A percentile compares a stretch with the other conserved stretches of the same genome.
Conservation (phyloP, 2,888 invertebrate species). For the Anticlea derivata region DNA sequence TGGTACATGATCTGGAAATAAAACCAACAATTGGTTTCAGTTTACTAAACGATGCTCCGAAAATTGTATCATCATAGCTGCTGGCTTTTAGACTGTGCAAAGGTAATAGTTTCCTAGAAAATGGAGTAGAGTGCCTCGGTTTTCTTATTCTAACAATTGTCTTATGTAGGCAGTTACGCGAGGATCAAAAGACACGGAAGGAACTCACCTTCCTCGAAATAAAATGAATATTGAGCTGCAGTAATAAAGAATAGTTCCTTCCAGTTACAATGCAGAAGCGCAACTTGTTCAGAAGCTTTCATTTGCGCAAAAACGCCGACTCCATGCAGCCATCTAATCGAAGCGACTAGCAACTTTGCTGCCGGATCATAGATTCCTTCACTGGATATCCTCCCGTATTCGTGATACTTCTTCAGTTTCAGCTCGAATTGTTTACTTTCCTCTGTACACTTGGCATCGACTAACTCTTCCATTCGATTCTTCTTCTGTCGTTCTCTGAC, state of each 20-base stretch:
- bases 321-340: slow-evolving; percentile 91
- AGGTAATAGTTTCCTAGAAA: no score
- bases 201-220: slow-evolving; percentile 87
- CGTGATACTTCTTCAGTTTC: slow-evolving; percentile 33
- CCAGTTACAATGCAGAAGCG: slow-evolving; percentile 91
- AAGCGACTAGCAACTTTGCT: slow-evolving; percentile 89
- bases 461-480: slow-evolving; percentile 26
- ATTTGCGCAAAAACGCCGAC: slow-evolving; percentile 90
- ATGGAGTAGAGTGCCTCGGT: no score
- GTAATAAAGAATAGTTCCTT: slow-evolving; percentile 92
- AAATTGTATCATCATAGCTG: no score
- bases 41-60: background rate
- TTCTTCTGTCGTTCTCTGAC: slow-evolving; percentile 39
- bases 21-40: background rate
- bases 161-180: no score
- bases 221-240: slow-evolving; percentile 91
- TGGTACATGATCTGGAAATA: slow-evolving; percentile 69
- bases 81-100: no score
- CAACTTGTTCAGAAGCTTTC: slow-evolving; percentile 86
- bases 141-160: no score
- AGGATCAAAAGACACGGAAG: no score
- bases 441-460: slow-evolving; percentile 39
- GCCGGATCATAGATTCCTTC: slow-evolving; percentile 85
- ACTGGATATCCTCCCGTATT: slow-evolving; percentile 73
- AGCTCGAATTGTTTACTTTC: slow-evolving; percentile 13